These are phyloP conservation scores for Aphrophora alni DNA, from an alignment of 2,888 invertebrate genomes.

Conservation along the genomic window DNA sequence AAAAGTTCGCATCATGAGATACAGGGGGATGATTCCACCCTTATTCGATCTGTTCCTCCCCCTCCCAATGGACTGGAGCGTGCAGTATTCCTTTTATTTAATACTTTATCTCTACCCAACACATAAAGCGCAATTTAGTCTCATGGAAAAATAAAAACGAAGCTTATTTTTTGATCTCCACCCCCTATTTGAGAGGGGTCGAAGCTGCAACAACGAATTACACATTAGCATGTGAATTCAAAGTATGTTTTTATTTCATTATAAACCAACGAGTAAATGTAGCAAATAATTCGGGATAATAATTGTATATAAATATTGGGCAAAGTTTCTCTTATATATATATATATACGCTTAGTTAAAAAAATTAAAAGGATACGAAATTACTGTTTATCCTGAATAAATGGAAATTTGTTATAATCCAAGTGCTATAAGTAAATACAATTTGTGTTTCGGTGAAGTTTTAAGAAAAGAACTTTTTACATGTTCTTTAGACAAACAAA, in stretches of 20 bases:
- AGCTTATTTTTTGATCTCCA: not conserved
- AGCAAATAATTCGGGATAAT: not conserved
- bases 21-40: not conserved
- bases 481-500: too few relatives aligned
- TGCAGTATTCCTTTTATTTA: not conserved
- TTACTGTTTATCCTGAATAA: too few relatives aligned
- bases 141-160: not conserved
- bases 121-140: not conserved
- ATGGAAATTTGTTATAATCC: too few relatives aligned
- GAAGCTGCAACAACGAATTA: not conserved
- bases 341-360: too few relatives aligned
- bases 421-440: too few relatives aligned
- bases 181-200: not conserved
- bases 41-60: not conserved
- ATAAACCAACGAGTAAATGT: not conserved
- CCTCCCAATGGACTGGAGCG: not conserved
- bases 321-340: too few relatives aligned
- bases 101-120: conserved; percentile 3
- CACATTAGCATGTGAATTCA: not conserved
- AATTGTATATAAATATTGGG: too few relatives aligned
- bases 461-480: too few relatives aligned
- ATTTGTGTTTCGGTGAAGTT: too few relatives aligned
- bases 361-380: too few relatives aligned
- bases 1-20: not conserved
- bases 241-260: not conserved